Base-by-base conservation (phyloP, 2,888 invertebrate species). In the Drosophila paranaensis region DNA sequence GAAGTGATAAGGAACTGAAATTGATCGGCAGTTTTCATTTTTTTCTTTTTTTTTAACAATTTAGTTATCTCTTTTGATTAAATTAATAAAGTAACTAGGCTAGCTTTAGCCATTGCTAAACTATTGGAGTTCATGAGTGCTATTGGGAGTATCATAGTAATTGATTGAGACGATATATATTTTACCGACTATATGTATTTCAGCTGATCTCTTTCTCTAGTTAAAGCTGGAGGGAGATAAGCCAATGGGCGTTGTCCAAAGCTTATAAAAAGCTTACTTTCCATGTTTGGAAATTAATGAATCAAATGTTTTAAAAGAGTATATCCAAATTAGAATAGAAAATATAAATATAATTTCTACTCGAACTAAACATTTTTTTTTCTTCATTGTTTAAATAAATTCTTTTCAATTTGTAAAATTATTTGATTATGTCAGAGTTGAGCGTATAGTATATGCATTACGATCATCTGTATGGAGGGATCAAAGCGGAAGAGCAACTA, bases 401-500 rank as follows among this genome's bases (percentile, higher is more conserved):
- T 50, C 16, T 35, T 13, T 50, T 33, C 13, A 35, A 35, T 33
- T 13, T 33, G 33, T 20, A 50, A 50, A 50, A 3, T 50, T 50
- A 50, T 50, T 50, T 33, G 50, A 50, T 50, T 50, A 50, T 50
- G 50, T 50, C 50, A 50, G 33, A 50, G 35, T 13, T 20, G 4
- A 13, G 0, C 33, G 13, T 20, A 33, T 16, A 50, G 10, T 54
- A 54, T 30, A 54, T 27, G 39, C 54, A 54, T 40, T 42, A 33
- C 56, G 57, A 60, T 55, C 25, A 33, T 56, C 25, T 55, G 33
- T 42, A 13, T 20, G 11, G 40, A 42, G 33, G 20, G 60, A 42
- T 55, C 60, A 60, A 55, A 42, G 42, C 11, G 33, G 35, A 43
- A 25, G n/a, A 25, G 56, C 60, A 43, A 16, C 42, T 40, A 30